These are phyloP conservation scores for Coecobrya sp. DNA, from an alignment of 2,888 invertebrate genomes.

Conservation along the genomic window DNA sequence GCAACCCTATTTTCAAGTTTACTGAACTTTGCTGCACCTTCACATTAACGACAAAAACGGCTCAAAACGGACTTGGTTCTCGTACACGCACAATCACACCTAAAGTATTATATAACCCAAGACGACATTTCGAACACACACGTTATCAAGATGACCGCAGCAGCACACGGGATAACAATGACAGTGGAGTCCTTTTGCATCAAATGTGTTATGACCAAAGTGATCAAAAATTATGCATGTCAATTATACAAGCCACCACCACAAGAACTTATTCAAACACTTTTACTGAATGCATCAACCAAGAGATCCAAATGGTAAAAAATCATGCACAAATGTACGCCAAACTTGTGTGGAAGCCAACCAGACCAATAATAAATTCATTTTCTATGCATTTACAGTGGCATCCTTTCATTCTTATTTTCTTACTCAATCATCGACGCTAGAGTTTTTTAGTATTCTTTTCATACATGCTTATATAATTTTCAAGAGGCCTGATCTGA, in stretches of 20 bases:
- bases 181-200: constrained; percentile 40
- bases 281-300: constrained; percentile 1
- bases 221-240: constrained; percentile 58
- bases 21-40: constrained; percentile 57
- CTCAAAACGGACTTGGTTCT: constrained; percentile 6
- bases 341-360: constrained; percentile 11
- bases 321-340: not conserved
- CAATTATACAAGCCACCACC: constrained; percentile 29
- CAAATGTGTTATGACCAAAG: constrained; percentile 18
- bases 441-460: not conserved
- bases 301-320: not conserved
- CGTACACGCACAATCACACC: not conserved
- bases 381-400: constrained; percentile 7
- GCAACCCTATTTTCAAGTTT: constrained; percentile 51
- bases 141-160: not conserved
- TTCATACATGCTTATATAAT: not conserved
- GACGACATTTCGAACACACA: not conserved
- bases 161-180: not conserved
- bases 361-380: constrained; percentile 44
- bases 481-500: constrained; percentile 15
- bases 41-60: constrained; percentile 11
- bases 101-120: not conserved
- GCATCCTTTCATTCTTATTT: constrained; percentile 9
- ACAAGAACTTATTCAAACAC: not conserved
- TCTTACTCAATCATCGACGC: constrained; percentile 44